Conservation (phyloP, 2,888 invertebrate genomes). For the Diaperis boleti region DNA sequence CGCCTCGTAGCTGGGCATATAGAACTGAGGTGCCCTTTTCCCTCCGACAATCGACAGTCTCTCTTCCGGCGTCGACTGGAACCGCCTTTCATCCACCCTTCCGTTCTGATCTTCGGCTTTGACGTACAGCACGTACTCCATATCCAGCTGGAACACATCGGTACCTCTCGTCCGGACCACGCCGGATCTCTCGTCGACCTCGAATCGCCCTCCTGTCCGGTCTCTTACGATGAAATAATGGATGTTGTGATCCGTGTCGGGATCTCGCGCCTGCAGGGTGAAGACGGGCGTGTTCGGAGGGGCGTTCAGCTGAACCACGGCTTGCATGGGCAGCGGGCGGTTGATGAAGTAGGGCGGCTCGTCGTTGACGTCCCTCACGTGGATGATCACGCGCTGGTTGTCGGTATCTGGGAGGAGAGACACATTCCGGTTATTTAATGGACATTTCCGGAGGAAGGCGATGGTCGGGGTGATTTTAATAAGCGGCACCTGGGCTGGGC, state of each 20-base stretch:
- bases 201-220: slow-evolving; percentile 77
- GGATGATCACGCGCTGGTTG: slow-evolving; percentile 94
- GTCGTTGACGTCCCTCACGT: slow-evolving; percentile 96
- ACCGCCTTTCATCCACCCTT: slow-evolving; percentile 88
- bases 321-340: slow-evolving; percentile 96
- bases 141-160: slow-evolving; percentile 92
- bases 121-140: slow-evolving; percentile 96
- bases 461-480: slow-evolving; percentile 28
- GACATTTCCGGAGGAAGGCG: slow-evolving; percentile 7
- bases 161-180: slow-evolving; percentile 92
- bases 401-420: slow-evolving; percentile 81
- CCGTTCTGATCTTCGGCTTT: slow-evolving; percentile 97
- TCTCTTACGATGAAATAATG: slow-evolving; percentile 96
- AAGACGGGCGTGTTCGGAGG: slow-evolving; percentile 96
- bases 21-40: slow-evolving; percentile 97
- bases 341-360: slow-evolving; percentile 98
- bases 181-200: slow-evolving; percentile 85
- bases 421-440: slow-evolving; percentile 23
- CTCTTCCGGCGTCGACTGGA: slow-evolving; percentile 92
- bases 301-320: slow-evolving; percentile 95
- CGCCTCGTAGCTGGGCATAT: slow-evolving; percentile 93
- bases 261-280: slow-evolving; percentile 96
- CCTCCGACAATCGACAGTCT: slow-evolving; percentile 96
- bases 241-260: slow-evolving; percentile 95
- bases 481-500: neutral